These are phyloP conservation scores for Nymphalis io DNA, from an alignment of 1,140 invertebrate genomes.

Conservation along the genomic window DNA sequence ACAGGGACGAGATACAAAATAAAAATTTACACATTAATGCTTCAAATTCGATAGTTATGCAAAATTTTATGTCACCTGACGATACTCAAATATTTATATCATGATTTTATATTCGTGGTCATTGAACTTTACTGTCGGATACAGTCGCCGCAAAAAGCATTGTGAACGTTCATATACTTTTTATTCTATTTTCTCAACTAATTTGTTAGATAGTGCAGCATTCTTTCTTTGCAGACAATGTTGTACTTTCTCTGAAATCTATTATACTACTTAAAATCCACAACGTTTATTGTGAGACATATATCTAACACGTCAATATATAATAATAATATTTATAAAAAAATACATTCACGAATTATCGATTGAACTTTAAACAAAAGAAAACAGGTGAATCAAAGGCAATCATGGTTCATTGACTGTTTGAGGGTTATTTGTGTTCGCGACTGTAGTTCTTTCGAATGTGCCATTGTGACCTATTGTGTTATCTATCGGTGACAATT, in stretches of 20 bases:
- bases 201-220: constrained; percentile 19
- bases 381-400: constrained; percentile 45
- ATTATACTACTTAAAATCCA: not conserved
- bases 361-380: constrained; percentile 40
- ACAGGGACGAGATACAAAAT: constrained; percentile 37
- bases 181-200: constrained; percentile 28
- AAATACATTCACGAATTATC: constrained; percentile 41
- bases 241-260: constrained; percentile 27
- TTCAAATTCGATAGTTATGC: constrained; percentile 67
- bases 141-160: constrained; percentile 45
- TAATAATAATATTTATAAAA: constrained; percentile 31
- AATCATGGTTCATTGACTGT: constrained; percentile 58
- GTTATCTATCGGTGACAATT: constrained; percentile 63
- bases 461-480: constrained; percentile 66
- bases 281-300: not conserved
- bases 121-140: constrained; percentile 51
- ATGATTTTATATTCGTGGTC: constrained; percentile 52
- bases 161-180: constrained; percentile 32
- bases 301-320: not conserved
- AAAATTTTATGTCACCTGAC: constrained; percentile 61
- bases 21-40: constrained; percentile 69
- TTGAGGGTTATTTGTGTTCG: constrained; percentile 54
- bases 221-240: constrained; percentile 14
- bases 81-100: constrained; percentile 38
- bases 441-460: constrained; percentile 65